Evolutionary conservation across 2,888 invertebrate species (phyloP).

Genomic region (Scaeva pyrastri): DNA sequence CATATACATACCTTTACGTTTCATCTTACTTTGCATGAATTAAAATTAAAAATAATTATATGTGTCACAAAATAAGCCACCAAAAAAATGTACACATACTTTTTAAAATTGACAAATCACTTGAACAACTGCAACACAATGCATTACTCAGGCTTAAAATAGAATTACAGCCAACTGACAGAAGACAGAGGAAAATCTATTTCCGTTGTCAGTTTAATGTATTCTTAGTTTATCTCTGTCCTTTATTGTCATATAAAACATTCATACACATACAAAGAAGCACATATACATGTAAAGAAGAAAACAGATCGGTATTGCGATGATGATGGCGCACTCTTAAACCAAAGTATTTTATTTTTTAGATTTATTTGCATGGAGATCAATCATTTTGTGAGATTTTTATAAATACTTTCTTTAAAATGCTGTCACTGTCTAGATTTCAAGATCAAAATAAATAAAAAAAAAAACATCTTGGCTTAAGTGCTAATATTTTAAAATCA

Average conservation of each 20-base stretch:
- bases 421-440: background rate
- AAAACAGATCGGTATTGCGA: constrained; percentile 10
- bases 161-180: constrained; percentile 39
- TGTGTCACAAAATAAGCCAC: constrained; percentile 30
- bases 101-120: constrained; percentile 65
- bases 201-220: constrained; percentile 49
- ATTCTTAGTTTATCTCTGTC: constrained; percentile 10
- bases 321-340: background rate
- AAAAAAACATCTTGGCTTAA: too few relatives aligned
- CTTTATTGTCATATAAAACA: constrained; percentile 14
- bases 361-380: constrained; percentile 12
- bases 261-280: background rate
- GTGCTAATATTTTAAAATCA: too few relatives aligned
- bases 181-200: constrained; percentile 58
- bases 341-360: background rate
- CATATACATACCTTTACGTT: background rate
- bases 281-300: background rate
- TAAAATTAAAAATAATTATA: constrained; percentile 43
- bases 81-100: background rate
- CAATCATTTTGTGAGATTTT: constrained; percentile 15
- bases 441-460: background rate
- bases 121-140: constrained; percentile 71
- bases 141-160: constrained; percentile 48
- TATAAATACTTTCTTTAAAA: background rate
- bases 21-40: background rate